Base-by-base conservation (phyloP, 2,797 vertebrate species). In the Rhynchotus rufescens region DNA sequence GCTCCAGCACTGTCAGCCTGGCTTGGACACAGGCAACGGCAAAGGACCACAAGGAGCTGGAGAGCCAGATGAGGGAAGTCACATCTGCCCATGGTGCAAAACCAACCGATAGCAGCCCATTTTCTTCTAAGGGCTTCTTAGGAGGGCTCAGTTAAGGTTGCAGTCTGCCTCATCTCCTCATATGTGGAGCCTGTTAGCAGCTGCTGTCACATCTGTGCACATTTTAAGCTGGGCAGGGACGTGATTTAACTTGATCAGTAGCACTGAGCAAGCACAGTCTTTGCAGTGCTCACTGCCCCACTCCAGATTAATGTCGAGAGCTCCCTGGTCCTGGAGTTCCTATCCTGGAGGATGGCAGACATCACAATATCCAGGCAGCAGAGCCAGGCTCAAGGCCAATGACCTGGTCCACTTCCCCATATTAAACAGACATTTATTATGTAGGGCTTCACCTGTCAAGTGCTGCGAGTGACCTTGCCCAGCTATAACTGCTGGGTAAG, bases 391-490 rank as follows among this genome's bases (percentile, higher is more conserved):
- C 66, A 30, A 86, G 67, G 17, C 9, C 25, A 71, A 45, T 88
- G 86, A 16, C 89, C 86, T 89, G 80, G 34, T 87, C 75, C 66
- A 92, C 17, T 91, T 86, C 51, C 79, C 80, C 44, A 13, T 5
- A 32, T 80, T 52, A 65, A 81, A 75, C 68, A 78, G 85, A 30
- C 1, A 22, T 45, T 68, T 92, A 52, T 49, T 88, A 62, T 0
- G 0, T 22, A 73, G 44, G 34, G 51, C 65, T 96, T 77, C 59
- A 32, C 40, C 69, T 64, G 40, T 92, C 64, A 22, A 52, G 4
- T 34, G 2, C 49, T 86, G n/a, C 2, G 7, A 73, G 69, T 66
- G 72, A 85, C 90, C 77, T 89, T 89, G 75, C 93, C 85, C 80
- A 66, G 61, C 66, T 66, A 45, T 56, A 74, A 30, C 64, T 80